Evolutionary conservation across 2,113 vertebrate genomes (phyloP).

Genomic region (Tauraco erythrolophus): DNA sequence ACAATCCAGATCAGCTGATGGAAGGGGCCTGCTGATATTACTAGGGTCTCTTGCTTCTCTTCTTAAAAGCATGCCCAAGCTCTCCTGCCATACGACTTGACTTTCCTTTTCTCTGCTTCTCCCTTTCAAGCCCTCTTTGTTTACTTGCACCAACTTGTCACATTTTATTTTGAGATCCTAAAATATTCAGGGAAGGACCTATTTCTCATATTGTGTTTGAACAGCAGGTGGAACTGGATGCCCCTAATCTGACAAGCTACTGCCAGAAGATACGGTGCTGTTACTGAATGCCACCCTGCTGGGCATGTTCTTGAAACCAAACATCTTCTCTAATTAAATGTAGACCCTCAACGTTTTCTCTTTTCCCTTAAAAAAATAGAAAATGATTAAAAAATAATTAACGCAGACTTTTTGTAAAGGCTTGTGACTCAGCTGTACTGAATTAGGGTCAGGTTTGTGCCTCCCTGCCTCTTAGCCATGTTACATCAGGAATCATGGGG

Average conservation of each 20-base stretch:
- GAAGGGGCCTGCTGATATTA: not conserved
- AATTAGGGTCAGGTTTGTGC: not conserved
- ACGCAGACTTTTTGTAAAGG: not conserved
- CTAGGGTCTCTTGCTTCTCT: not conserved
- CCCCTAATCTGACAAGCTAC: not conserved
- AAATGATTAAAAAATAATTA: not conserved
- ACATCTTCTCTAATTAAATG: not conserved
- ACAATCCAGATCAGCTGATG: not conserved
- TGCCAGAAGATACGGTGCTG: not conserved
- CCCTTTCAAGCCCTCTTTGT: not conserved
- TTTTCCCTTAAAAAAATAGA: not conserved
- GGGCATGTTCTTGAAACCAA: not conserved
- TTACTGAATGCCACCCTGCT: not conserved
- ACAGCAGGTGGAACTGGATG: not conserved
- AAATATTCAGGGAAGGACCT: not conserved
- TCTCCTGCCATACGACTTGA: not conserved
- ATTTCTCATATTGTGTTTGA: not conserved
- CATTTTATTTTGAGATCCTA: not conserved
- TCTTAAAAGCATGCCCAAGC: not conserved
- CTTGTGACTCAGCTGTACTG: not conserved
- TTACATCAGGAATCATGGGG: not conserved
- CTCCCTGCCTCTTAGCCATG: not conserved
- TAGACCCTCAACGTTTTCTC: not conserved
- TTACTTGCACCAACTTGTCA: not conserved
- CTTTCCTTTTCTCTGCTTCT: not conserved